phyloP scores from a whole-genome alignment of 92 coral and sea anemone species.

The Metridium senile region DNA sequence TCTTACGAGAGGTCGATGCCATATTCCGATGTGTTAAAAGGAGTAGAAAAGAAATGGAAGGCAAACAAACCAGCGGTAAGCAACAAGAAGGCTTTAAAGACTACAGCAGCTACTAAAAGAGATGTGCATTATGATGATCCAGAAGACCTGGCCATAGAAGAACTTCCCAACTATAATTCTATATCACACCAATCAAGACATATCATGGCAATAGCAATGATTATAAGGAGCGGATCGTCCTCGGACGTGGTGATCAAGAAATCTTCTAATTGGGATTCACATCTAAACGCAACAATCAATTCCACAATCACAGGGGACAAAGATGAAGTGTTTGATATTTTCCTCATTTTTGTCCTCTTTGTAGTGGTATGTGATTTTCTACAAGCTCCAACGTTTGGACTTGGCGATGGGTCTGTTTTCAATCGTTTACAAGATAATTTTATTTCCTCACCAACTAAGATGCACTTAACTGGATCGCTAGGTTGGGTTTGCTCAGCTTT shows the following conservation, averaged over 20 bases:
- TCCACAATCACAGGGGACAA: constrained; percentile 46
- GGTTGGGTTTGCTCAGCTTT: constrained; percentile 54
- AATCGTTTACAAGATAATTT: constrained; percentile 59
- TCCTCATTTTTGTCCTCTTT: constrained; percentile 53
- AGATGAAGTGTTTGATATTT: constrained; percentile 45
- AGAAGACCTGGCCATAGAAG: neutral
- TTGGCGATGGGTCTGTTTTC: constrained; percentile 69
- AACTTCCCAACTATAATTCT: neutral
- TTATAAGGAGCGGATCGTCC: neutral
- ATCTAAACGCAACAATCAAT: constrained; percentile 29
- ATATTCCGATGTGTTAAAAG: constrained; percentile 12
- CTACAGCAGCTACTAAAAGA: neutral
- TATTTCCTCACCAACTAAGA: constrained; percentile 37
- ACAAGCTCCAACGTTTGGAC: constrained; percentile 60
- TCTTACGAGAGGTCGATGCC: constrained; percentile 32
- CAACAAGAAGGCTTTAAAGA: neutral
- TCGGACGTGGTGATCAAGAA: neutral
- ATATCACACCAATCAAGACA: neutral
- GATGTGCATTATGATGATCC: neutral
- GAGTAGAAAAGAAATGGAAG: constrained; percentile 21
- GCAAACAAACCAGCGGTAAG: neutral
- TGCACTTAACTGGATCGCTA: constrained; percentile 63
- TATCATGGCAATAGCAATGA: neutral
- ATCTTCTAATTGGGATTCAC: constrained; percentile 3
- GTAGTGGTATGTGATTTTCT: constrained; percentile 63